Base-by-base conservation (phyloP, 2,888 invertebrate genomes). In the Pimpla rufipes region DNA sequence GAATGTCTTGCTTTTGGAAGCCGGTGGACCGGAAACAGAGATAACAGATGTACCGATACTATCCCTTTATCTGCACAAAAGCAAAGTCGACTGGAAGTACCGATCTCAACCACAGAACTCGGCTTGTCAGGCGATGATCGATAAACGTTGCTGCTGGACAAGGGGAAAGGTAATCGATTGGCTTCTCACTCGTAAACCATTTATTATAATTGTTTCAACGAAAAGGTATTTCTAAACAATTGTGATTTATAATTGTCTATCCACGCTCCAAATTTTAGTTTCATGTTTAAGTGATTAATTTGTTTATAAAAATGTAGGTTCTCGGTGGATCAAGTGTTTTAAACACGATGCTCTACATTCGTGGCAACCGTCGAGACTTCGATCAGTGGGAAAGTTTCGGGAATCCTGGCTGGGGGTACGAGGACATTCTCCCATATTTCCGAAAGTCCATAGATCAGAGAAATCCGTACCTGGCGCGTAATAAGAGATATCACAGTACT, bases 31-130 rank as follows among this genome's bases (percentile, higher is more conserved):
- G 87, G 98, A 98, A 92, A 97, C 97, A 0, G 97, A 97, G 90
- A 96, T 97, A 66, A 96, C 97, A 0, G 98, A 98, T 91, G 97
- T 98, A 3, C 98, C 98, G 0, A 94, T 97, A 67, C 93, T 98
- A n/a, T 98, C 98, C 55, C 92, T 98, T 62, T 98, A 97, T 93
- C 94, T 98, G 89, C 98, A 98, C 93, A 97, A 97, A 90, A 98
- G 98, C 92, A 97, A 97, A 94, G 92, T 98, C 89, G 98, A 98
- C 93, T 98, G 98, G 98, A 97, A 97, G 89, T 98, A 97, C 93
- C 97, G 97, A 87, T 96, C 98, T 0, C 97, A 98, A 92, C 97
- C 98, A 0, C 97, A 97, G 93, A 94, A 95, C 62, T 95, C 97
- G 0, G 98, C 98, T 0, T 98, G 98, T 87, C 97, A 97, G 91